Percentiles rank a stretch among this genome's conserved stretches.
Evolutionary conservation across 2,888 invertebrate genomes (phyloP).

Genomic region (Acanthoscelides obtectus): DNA sequence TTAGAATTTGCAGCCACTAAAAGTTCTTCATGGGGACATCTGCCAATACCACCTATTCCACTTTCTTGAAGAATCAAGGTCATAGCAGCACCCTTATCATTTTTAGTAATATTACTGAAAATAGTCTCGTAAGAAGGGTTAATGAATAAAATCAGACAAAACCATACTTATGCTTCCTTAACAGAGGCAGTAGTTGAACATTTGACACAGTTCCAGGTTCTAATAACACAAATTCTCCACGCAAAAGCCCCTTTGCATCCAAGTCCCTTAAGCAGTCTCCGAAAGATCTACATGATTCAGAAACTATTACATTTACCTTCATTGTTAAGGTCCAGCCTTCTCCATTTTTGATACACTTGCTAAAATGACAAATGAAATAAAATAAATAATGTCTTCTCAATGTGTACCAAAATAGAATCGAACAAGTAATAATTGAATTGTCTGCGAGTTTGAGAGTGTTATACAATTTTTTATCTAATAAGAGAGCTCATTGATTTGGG

Average conservation of each 20-base stretch:
- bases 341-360: slow-evolving; percentile 45
- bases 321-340: slow-evolving; percentile 61
- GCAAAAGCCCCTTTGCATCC: slow-evolving; percentile 81
- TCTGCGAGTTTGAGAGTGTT: too few species aligned
- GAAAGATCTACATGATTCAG: slow-evolving; percentile 82
- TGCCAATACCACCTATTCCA: slow-evolving; percentile 60
- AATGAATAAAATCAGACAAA: neutral
- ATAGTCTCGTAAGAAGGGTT: neutral
- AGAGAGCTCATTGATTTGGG: neutral
- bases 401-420: too few species aligned
- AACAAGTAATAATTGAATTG: too few species aligned
- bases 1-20: slow-evolving; percentile 68
- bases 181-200: slow-evolving; percentile 65
- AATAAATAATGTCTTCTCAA: neutral
- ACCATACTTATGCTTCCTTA: slow-evolving; percentile 75
- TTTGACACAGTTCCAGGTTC: slow-evolving; percentile 82
- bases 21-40: slow-evolving; percentile 64
- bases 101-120: slow-evolving; percentile 58
- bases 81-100: slow-evolving; percentile 81
- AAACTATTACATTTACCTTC: slow-evolving; percentile 71
- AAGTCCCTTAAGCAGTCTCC: slow-evolving; percentile 95
- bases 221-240: slow-evolving; percentile 82
- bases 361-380: slow-evolving; percentile 27
- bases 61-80: slow-evolving; percentile 72
- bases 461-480: too few species aligned